Base-by-base conservation (phyloP, 2,888 invertebrate genomes). In the Druceiella hillmani region DNA sequence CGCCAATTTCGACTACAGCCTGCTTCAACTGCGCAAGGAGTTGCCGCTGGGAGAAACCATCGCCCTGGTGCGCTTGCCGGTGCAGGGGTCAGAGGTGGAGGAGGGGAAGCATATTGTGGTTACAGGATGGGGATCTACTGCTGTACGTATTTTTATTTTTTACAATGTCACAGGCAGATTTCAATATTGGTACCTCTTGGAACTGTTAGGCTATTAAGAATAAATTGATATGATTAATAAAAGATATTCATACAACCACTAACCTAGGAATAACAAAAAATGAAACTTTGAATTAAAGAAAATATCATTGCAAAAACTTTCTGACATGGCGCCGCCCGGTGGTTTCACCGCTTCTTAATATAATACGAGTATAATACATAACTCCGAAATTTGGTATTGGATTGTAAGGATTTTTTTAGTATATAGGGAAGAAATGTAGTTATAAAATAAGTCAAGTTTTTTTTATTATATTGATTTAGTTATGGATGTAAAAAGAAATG, bases 71-170 rank as follows among this genome's bases (percentile, higher is more conserved):
- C 68, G 69, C 44, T 53, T 70, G 1, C 69, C 69, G 0, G 61
- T 66, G 0, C 58, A 55, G 13, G 62, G 63, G 22, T 69, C 63
- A 33, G 28, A 44, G 4, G 50, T 63, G 20, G 62, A 65, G 15
- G 50, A 59, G 2, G 59, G 55, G 1, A 70, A 70, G 29, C 61
- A 69, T 1, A 53, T 69, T 1, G 62, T 70, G 2, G 68, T 69
- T 0, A 60, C 66, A 2, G 69, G 70, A 0, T 70, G 69, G 69
- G 69, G 69, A 0, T 69, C 69, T 22, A 70, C 68, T 32, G 62
- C 67, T 50, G 69, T 69, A 26, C 61, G 61, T 47, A 4, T 10
- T 9, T n/a, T 10, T 10, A 5, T 27, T 27, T 9, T n/a, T 10
- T 6, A 27, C 11, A 12, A n/a, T 5, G 11, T 12, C n/a, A 9